Percentiles rank a stretch among this genome's conserved stretches.
Conservation (phyloP, 2,797 vertebrate genomes). For the Masticophis lateralis region DNA sequence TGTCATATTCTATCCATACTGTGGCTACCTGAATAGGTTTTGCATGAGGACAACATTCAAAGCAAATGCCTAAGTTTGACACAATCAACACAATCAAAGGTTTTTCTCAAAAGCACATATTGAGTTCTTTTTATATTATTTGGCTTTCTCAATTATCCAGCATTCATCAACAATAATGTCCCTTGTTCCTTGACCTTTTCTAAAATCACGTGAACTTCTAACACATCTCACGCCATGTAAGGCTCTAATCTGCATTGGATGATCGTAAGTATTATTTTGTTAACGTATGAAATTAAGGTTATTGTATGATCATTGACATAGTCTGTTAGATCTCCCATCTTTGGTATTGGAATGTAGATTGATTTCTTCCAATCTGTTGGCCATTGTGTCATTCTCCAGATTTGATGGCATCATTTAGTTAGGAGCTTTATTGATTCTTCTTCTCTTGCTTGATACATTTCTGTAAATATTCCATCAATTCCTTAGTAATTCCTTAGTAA, state of each 20-base stretch:
- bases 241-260: neutral
- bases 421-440: neutral
- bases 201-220: neutral
- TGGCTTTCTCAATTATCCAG: neutral
- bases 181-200: neutral
- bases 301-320: neutral
- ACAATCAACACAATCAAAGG: neutral
- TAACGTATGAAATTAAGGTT: neutral
- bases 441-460: neutral
- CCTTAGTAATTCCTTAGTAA: neutral
- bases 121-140: neutral
- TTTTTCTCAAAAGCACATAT: neutral
- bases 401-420: neutral
- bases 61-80: neutral
- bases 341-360: neutral
- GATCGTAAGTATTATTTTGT: neutral
- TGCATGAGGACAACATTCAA: neutral
- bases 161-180: neutral
- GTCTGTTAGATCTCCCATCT: neutral
- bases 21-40: neutral
- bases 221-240: neutral
- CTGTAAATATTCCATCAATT: neutral
- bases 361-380: neutral
- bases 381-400: neutral
- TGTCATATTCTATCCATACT: neutral